Evolutionary conservation across 2,888 invertebrate genomes (phyloP), one percentile per base, ranked within the genome.

Genomic region (Incurvaria masculella): DNA sequence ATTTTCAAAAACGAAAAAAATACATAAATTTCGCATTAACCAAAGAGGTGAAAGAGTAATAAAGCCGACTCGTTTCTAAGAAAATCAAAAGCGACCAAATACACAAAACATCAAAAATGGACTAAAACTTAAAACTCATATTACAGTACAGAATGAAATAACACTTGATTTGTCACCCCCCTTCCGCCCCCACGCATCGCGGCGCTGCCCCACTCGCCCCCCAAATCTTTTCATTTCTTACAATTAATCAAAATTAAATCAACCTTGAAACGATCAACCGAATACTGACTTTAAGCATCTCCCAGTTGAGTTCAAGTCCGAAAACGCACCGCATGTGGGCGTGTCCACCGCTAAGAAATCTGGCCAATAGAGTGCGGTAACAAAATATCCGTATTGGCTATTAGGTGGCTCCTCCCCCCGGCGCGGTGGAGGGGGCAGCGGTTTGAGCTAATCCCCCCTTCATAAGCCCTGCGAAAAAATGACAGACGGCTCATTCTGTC

Each of bases 321-420:
- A 51, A 42, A 58, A 55, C 57, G 49, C 49, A 43, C 46, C 50
- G 54, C 52, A 60, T 63, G 64, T 61, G 64, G 78, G 78, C 78
- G 79, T 71, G 69, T 63, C 69, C 59, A 66, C 65, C 73, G 72
- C 67, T 70, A 73, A 72, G 69, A 69, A 72, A 73, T 78, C 76
- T 79, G 75, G 81, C 84, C 83, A 83, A 83, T 83, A 80, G 73
- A 76, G 72, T 72, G 72, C 72, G 74, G 74, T 78, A 79, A 79
- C 75, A 72, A 74, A 74, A 74, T 72, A 74, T 76, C 75, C 78
- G 79, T 69, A 81, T 82, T 81, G 81, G 82, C 75, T 72, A 79
- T 79, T 79, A 79, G 72, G 56, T 66, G 70, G 72, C 73, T 62
- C 70, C 76, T 74, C 72, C 76, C 55, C 44, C 45, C 44, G 23